Conservation (phyloP, 2,888 invertebrate species). For the Augochlorella aurata region DNA sequence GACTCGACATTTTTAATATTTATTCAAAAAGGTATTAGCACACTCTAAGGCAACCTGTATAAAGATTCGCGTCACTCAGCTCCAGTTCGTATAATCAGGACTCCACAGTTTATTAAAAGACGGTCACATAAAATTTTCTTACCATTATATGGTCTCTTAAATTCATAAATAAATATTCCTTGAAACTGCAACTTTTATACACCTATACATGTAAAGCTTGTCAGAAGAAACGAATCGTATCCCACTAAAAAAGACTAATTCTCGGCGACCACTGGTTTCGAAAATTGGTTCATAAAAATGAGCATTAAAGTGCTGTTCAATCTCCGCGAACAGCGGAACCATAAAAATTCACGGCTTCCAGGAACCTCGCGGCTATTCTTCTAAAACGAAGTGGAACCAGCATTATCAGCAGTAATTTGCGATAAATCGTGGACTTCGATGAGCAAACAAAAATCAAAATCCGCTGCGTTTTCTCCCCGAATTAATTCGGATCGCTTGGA, state of each 20-base stretch:
- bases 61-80: too few relatives aligned
- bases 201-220: neutral
- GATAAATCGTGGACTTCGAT: neutral
- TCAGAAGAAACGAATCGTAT: neutral
- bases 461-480: neutral
- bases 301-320: neutral
- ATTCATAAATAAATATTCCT: too few relatives aligned
- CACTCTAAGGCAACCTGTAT: too few relatives aligned
- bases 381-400: neutral
- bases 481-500: neutral
- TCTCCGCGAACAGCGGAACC: neutral
- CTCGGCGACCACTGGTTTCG: neutral
- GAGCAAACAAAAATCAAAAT: neutral
- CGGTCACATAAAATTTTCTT: too few relatives aligned
- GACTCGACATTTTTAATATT: too few relatives aligned
- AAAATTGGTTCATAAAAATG: neutral
- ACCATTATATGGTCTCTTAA: too few relatives aligned
- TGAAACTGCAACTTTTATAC: neutral
- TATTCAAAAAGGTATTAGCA: too few relatives aligned
- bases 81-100: too few relatives aligned
- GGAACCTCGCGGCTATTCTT: neutral
- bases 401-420: neutral
- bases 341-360: neutral
- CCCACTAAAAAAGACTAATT: neutral
- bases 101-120: too few relatives aligned